Evolutionary conservation across 1,140 invertebrate genomes (phyloP), one percentile per base, ranked within the genome.

Genomic region (Nasonia longicornis): DNA sequence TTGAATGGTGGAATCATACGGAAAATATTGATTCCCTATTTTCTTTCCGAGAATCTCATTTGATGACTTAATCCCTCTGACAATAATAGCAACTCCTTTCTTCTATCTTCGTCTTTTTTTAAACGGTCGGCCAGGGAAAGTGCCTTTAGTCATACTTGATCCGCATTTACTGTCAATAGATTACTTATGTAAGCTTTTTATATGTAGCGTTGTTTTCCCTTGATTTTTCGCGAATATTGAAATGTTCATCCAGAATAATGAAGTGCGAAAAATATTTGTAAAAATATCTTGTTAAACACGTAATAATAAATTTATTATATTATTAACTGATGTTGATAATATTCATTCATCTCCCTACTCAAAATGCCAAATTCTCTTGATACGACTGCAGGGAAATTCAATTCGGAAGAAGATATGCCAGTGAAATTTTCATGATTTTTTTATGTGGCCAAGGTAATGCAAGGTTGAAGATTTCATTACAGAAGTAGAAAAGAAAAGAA

Each of bases 241-340:
- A 29, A 42, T 66, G 20, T 66, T 48, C 29, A 22, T 38, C 26
- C 64, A 81, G 64, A 12, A 42, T 45, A 63, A 70, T 16, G 31
- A 22, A 80, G n/a, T 1, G 73, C 35, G 52, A 71, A 76, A 26
- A 71, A 2, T 58, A 75, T 71, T 71, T 81, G 79, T 81, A 76
- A 75, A 81, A 45, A 77, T 35, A 42, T 63, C 0, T 77, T 81
- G 80, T 81, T 81, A 74, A 81, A 63, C 2, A 72, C 7, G 31
- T 76, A 81, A 77, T 45, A 81, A 81, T 77, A 81, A 81, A 81
- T 81, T 70, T 81, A 81, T 81, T 80, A 71, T 71, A 76, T 81
- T 77, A 81, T 81, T 70, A 75, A 74, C 4, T 72, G 26, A 26
- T 26, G 16, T 42, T 72, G 20, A 14, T 31, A 26, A 26, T 77